Evolutionary conservation across 2,888 invertebrate genomes (phyloP), one percentile per base, ranked within the genome.

Genomic region (Ecliptopera silaceata): DNA sequence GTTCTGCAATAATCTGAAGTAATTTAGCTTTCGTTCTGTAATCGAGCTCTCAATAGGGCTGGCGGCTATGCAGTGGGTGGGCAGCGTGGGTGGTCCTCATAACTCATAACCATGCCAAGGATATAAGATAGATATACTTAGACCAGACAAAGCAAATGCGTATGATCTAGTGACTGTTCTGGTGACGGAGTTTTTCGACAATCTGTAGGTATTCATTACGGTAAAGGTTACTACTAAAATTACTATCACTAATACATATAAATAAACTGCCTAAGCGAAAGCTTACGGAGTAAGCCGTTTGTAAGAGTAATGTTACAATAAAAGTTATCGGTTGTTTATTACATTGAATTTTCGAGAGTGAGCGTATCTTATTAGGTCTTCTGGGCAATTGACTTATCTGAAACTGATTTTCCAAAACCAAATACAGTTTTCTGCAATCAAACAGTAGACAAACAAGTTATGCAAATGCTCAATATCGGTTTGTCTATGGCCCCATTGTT

Each of bases 401-500:
- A n/a, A n/a, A n/a, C n/a, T n/a, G n/a, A 26, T 26, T 6, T 26
- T 8, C 1, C 22, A 26, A 8, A 1, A 26, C 0, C 22, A 26
- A 26, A 6, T 26, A 8, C 6, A 26, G 10, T 8, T 26, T 26
- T 26, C 31, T 44, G 31, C 44, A 44, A 44, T 18, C 44, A 44
- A 13, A 34, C 36, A 5, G 36, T 36, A 36, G 15, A 52, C 43
- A 46, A 49, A 36, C 55, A 49, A 44, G 64, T 71, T 72, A 74
- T 74, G 71, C 15, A 36, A 36, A 36, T 32, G 4, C 64, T 66
- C 69, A 74, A 69, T 70, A 71, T 66, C 71, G 71, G 71, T 77
- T 75, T 80, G 79, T 72, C 72, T 56, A 66, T 53, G 72, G 73
- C 70, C 65, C 64, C 65, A 79, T 80, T 80, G 78, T 78, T 69